phyloP scores from a whole-genome alignment of 2,113 vertebrate genomes.

The Azemiops feae region DNA sequence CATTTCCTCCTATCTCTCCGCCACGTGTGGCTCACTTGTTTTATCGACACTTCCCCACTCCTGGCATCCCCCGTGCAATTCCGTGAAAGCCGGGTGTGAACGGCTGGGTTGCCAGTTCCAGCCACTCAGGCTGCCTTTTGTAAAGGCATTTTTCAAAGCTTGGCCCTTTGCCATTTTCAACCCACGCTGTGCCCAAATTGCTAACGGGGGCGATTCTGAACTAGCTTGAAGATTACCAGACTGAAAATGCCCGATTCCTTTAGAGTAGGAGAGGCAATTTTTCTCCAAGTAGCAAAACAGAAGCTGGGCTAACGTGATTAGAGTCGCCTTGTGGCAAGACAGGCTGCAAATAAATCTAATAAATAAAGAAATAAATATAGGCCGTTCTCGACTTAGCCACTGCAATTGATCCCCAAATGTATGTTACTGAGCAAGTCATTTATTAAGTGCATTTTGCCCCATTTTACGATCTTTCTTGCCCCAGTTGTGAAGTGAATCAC shows the following conservation, averaged over 20 bases:
- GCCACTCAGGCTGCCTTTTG: too few species aligned
- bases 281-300: neutral
- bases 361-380: too few species aligned
- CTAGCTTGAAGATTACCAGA: neutral
- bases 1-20: neutral
- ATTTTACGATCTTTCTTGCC: too few species aligned
- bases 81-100: neutral
- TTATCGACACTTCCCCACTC: neutral
- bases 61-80: neutral
- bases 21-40: neutral
- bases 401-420: too few species aligned
- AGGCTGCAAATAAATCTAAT: too few species aligned
- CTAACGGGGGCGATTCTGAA: neutral
- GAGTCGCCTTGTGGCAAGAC: too few species aligned
- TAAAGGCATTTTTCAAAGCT: neutral
- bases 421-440: too few species aligned
- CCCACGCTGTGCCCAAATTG: neutral
- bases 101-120: neutral
- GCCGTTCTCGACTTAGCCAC: too few species aligned
- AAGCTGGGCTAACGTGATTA: neutral
- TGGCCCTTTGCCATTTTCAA: neutral
- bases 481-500: too few species aligned
- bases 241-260: neutral
- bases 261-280: neutral
- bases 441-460: too few species aligned